These are phyloP conservation scores for Diprion similis DNA, from an alignment of 1,140 invertebrate species.

Conservation along the genomic window DNA sequence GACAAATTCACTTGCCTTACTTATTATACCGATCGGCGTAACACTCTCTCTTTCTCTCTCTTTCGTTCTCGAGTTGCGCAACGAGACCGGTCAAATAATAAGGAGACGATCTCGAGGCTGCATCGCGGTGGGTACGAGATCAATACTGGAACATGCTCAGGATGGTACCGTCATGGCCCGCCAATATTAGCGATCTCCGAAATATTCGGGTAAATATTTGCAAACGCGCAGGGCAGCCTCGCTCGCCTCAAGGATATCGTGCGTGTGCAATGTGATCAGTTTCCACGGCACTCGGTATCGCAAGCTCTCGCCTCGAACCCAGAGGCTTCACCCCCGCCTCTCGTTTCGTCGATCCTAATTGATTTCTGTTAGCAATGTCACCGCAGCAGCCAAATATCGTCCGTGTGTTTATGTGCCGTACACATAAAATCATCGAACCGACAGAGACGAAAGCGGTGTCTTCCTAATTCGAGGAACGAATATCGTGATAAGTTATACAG, in stretches of 20 bases:
- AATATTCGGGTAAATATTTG: conserved; percentile 46
- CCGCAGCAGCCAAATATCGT: neutral
- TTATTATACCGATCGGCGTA: neutral
- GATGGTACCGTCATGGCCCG: conserved; percentile 7
- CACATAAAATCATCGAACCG: no score
- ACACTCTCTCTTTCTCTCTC: conserved; percentile 23
- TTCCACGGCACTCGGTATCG: conserved; percentile 29
- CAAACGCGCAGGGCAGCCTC: conserved; percentile 19
- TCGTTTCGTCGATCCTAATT: conserved; percentile 35
- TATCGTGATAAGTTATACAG: no score
- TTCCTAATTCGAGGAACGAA: no score
- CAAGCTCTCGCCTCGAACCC: conserved; percentile 30
- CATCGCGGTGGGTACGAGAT: conserved; percentile 24
- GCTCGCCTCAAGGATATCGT: conserved; percentile 37
- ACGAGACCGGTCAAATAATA: no score
- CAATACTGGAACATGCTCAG: conserved; percentile 33
- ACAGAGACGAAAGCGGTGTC: no score
- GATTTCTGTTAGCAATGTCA: conserved; percentile 33
- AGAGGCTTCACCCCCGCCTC: conserved; percentile 33
- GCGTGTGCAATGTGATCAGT: conserved; percentile 29
- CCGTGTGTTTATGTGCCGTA: neutral
- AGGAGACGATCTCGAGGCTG: no score
- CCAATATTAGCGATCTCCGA: conserved; percentile 45
- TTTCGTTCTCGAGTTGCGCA: neutral
- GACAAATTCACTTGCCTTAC: no score